Evolutionary conservation across 2,888 invertebrate species (phyloP).

Genomic region (Agrilus mali): DNA sequence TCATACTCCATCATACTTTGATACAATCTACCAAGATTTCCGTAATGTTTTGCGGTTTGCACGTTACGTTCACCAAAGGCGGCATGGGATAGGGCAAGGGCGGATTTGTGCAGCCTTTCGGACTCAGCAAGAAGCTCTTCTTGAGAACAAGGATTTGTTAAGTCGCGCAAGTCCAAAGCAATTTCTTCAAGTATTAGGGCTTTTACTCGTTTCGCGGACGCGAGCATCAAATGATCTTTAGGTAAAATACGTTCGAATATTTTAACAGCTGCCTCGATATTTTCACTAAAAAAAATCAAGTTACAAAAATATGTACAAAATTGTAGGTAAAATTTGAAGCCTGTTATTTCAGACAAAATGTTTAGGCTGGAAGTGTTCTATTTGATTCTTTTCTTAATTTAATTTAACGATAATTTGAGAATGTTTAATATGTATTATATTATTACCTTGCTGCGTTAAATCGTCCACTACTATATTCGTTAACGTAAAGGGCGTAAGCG

Average conservation of each 20-base stretch:
- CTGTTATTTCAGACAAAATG: no score
- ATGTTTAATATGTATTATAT: no score
- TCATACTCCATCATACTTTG: slow-evolving; percentile 84
- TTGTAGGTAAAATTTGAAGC: no score
- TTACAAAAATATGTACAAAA: no score
- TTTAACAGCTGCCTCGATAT: slow-evolving; percentile 70
- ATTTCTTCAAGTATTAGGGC: slow-evolving; percentile 89
- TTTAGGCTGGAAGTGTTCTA: no score
- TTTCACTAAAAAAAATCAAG: slow-evolving; percentile 40
- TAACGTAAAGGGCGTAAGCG: slow-evolving; percentile 85
- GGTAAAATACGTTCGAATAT: slow-evolving; percentile 74
- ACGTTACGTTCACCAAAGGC: slow-evolving; percentile 89
- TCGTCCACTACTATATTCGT: slow-evolving; percentile 80
- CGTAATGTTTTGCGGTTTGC: slow-evolving; percentile 92
- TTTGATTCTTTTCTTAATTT: no score
- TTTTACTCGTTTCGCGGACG: slow-evolving; percentile 83
- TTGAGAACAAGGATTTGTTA: slow-evolving; percentile 17
- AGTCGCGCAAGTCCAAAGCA: slow-evolving; percentile 61
- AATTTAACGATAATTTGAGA: slow-evolving; percentile 1
- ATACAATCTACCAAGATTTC: slow-evolving; percentile 85
- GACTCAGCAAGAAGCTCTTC: slow-evolving; percentile 59
- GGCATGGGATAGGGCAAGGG: slow-evolving; percentile 63
- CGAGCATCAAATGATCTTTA: slow-evolving; percentile 69
- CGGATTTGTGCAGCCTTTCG: slow-evolving; percentile 71
- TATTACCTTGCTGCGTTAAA: slow-evolving; percentile 65